Conservation (phyloP, 2,797 vertebrate species). For the Nyctalus aviator region DNA sequence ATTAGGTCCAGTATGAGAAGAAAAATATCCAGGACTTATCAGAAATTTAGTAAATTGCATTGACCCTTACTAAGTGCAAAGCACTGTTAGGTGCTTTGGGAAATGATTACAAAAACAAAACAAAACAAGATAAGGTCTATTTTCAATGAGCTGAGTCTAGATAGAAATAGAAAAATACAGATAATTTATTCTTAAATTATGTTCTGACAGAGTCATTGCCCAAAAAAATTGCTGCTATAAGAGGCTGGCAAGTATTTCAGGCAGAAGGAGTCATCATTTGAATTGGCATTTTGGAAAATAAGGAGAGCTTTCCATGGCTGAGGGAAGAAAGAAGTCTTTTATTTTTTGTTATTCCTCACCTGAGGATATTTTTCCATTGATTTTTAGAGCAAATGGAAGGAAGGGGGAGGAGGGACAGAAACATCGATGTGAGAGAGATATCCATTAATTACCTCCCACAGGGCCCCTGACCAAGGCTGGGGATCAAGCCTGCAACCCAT, state of each 20-base stretch:
- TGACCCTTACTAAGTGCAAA: neutral
- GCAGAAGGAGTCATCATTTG: neutral
- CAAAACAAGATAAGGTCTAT: neutral
- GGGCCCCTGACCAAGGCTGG: no score
- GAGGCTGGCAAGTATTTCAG: neutral
- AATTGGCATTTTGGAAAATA: conserved; percentile 25
- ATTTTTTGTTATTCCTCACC: no score
- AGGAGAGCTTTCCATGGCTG: neutral
- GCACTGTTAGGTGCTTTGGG: neutral
- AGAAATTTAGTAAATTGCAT: conserved; percentile 34
- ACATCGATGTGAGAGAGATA: no score
- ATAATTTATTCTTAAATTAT: conserved; percentile 10
- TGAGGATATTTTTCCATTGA: no score
- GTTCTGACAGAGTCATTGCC: neutral
- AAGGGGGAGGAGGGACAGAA: no score
- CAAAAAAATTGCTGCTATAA: neutral
- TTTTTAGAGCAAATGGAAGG: no score
- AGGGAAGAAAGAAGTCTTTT: neutral
- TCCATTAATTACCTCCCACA: no score
- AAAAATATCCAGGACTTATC: neutral
- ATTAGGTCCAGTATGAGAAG: neutral
- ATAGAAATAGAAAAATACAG: conserved; percentile 37
- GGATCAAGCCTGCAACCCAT: no score
- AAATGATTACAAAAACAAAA: neutral
- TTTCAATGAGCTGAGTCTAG: conserved; percentile 16